These are phyloP conservation scores for Microplitis manilae DNA, from an alignment of 2,888 invertebrate species.

Conservation along the genomic window DNA sequence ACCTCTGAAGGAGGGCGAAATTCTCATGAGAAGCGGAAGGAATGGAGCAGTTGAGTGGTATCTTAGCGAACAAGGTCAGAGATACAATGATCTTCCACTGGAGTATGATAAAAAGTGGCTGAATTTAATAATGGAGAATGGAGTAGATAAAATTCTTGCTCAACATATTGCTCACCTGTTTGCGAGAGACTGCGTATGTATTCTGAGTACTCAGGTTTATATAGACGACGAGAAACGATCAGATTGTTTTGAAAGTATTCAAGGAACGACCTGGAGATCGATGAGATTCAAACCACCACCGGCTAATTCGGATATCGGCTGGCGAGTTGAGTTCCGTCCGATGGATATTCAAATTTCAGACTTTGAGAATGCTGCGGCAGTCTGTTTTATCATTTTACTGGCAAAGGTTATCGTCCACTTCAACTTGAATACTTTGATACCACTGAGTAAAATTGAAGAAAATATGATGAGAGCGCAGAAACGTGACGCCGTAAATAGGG, in stretches of 20 bases:
- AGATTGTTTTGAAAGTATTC: slow-evolving; percentile 97
- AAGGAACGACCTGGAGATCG: slow-evolving; percentile 99
- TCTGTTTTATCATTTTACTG: slow-evolving; percentile 96
- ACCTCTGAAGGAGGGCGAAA: slow-evolving; percentile 81
- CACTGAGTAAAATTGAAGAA: slow-evolving; percentile 97
- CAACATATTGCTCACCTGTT: slow-evolving; percentile 98
- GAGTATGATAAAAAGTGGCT: slow-evolving; percentile 89
- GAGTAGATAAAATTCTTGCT: slow-evolving; percentile 93
- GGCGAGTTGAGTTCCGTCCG: slow-evolving; percentile 99
- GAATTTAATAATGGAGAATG: slow-evolving; percentile 81
- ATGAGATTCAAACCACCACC: slow-evolving; percentile 99
- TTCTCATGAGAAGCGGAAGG: slow-evolving; percentile 91
- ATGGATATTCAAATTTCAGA: slow-evolving; percentile 99
- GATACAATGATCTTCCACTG: slow-evolving; percentile 94
- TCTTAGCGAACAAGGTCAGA: slow-evolving; percentile 88
- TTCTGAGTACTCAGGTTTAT: slow-evolving; percentile 94
- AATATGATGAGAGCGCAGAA: slow-evolving; percentile 97
- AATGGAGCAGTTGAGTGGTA: slow-evolving; percentile 99
- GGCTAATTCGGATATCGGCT: slow-evolving; percentile 95
- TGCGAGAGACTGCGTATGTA: slow-evolving; percentile 94
- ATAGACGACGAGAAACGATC: slow-evolving; percentile 96
- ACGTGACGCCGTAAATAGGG: slow-evolving; percentile 85
- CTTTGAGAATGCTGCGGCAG: slow-evolving; percentile 99
- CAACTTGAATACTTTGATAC: slow-evolving; percentile 95
- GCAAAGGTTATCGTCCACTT: slow-evolving; percentile 97